Conservation (phyloP, 2,113 vertebrate genomes). For the Anguilla rostrata region DNA sequence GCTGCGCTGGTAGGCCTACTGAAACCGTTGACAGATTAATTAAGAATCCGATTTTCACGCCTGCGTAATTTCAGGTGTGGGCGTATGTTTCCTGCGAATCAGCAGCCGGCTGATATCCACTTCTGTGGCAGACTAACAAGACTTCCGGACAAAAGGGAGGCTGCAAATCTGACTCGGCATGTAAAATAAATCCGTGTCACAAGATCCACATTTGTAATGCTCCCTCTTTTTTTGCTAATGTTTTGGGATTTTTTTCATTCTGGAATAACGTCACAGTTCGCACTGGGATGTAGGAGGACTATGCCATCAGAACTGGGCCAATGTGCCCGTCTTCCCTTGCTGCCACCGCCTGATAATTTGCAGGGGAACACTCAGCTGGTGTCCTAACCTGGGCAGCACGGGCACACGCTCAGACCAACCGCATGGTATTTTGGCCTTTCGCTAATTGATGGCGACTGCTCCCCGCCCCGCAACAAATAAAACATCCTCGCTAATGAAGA, state of each 20-base stretch:
- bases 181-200: constrained; percentile 20
- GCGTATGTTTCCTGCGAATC: neutral
- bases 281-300: constrained; percentile 11
- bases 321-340: constrained; percentile 15
- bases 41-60: neutral
- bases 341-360: constrained; percentile 17
- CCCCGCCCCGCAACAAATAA: constrained; percentile 25
- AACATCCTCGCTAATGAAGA: constrained; percentile 15
- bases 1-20: neutral
- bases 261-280: constrained; percentile 11
- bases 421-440: neutral
- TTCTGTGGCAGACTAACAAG: neutral
- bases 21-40: constrained; percentile 10
- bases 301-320: constrained; percentile 27
- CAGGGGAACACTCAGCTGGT: neutral
- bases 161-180: constrained; percentile 16
- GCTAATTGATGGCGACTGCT: constrained; percentile 5
- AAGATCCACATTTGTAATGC: neutral
- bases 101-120: neutral
- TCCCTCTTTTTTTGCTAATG: constrained; percentile 4
- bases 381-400: neutral
- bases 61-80: constrained; percentile 21
- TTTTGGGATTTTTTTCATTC: constrained; percentile 11
- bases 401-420: neutral
- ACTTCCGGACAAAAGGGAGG: constrained; percentile 10